phyloP scores from a whole-genome alignment of 2,888 invertebrate species.

The Flexamia atlantica region DNA sequence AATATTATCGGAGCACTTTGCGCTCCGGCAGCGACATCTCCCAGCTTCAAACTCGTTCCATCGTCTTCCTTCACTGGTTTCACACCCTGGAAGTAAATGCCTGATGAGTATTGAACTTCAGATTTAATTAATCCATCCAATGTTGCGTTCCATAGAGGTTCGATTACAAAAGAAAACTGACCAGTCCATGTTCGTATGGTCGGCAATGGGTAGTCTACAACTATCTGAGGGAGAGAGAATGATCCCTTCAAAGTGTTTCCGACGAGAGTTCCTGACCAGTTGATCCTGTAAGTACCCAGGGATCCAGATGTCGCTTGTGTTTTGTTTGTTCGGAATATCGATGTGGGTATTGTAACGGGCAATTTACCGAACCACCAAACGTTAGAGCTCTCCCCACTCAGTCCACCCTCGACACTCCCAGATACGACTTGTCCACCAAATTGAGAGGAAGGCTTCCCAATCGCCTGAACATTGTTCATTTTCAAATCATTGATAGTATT shows the following conservation, averaged over 20 bases:
- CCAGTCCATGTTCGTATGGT: constrained; percentile 59
- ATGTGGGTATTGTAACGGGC: constrained; percentile 56
- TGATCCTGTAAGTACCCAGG: neutral
- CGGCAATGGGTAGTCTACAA: constrained; percentile 21
- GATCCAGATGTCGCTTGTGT: constrained; percentile 5
- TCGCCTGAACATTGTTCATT: neutral
- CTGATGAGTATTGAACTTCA: constrained; percentile 60
- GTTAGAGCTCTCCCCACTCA: constrained; percentile 20
- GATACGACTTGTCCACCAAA: constrained; percentile 50
- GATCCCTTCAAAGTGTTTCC: constrained; percentile 55
- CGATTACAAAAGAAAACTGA: constrained; percentile 62
- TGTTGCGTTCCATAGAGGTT: constrained; percentile 63
- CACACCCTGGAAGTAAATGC: constrained; percentile 54
- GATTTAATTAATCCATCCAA: constrained; percentile 60
- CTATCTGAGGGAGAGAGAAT: constrained; percentile 59
- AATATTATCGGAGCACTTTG: constrained; percentile 62
- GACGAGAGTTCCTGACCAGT: constrained; percentile 56
- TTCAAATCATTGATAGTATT: constrained; percentile 1
- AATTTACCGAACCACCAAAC: constrained; percentile 63
- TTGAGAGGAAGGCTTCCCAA: constrained; percentile 30
- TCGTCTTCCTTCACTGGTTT: constrained; percentile 39
- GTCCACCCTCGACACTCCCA: constrained; percentile 40
- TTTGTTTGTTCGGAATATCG: constrained; percentile 39
- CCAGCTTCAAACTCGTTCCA: neutral
- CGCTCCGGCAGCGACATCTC: constrained; percentile 8